Base-by-base conservation (phyloP, 2,797 vertebrate species). In the Scarus forsteni region DNA sequence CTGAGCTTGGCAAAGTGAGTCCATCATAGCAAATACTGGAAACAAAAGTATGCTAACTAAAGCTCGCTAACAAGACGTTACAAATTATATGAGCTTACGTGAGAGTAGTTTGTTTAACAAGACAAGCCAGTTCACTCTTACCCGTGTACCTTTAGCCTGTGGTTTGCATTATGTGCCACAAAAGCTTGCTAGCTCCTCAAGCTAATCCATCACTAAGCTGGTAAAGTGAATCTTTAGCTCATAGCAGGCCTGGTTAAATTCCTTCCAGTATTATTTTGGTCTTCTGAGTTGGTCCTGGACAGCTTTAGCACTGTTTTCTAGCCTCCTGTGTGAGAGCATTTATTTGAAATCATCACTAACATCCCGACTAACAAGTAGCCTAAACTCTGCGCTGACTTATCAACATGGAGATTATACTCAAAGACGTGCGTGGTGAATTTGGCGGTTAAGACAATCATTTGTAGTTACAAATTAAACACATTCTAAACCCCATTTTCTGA, bases 391-490 rank as follows among this genome's bases (percentile, higher is more conserved):
- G 53, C 51, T 35, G 9, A 40, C 10, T 27, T 19, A 11, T 59
- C 7, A 0, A 46, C 59, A 10, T 8, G 36, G 60, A 67, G 38
- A 34, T 63, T 46, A 10, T 44, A 49, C 16, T 40, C 44, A 11
- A 60, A 56, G 48, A 19, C 43, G 46, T 27, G 27, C 10, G 10
- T 39, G 60, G 45, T 43, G 13, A 42, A 52, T 74, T 66, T 66
- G 50, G 74, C 81, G 57, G 72, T 56, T 12, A 14, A 79, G 89
- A 88, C 85, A 89, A 90, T 91, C 89, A 86, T 11, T 46, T 72
- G 10, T 46, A 34, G 36, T 46, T 60, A 68, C 68, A 15, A 39
- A 71, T 16, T 9, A 12, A 51, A 54, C 63, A 61, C 43, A 0
- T 10, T n/a, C n/a, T 15, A 5, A 44, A 12, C 19, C 27, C 52